These are phyloP conservation scores for Tautogolabrus adspersus DNA, from an alignment of 2,113 vertebrate genomes.

Conservation along the genomic window DNA sequence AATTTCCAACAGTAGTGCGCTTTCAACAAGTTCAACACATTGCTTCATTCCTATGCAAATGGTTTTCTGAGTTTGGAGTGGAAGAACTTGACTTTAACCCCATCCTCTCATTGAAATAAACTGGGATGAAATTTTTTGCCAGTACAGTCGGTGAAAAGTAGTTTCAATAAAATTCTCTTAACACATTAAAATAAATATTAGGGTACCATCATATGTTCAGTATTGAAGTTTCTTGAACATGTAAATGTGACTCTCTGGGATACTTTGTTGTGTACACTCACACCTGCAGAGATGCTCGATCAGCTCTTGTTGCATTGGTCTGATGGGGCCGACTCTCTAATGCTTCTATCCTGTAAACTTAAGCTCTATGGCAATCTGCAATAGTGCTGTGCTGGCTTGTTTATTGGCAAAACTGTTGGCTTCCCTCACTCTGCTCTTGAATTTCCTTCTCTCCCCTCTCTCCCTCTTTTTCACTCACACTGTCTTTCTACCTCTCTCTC, in stretches of 20 bases:
- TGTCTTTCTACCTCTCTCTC: not conserved
- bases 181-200: no score
- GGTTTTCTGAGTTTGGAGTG: no score
- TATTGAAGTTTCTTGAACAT: not conserved
- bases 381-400: slow-evolving; percentile 73
- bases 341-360: slow-evolving; percentile 67
- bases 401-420: slow-evolving; percentile 70
- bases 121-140: no score
- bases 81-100: no score
- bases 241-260: not conserved
- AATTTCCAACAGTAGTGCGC: no score
- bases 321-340: slow-evolving; percentile 59
- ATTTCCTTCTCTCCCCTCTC: not conserved
- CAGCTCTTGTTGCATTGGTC: slow-evolving; percentile 59
- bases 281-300: slow-evolving; percentile 54
- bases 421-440: slow-evolving; percentile 54
- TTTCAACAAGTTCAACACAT: no score
- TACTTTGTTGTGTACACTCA: not conserved
- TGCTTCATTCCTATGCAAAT: no score
- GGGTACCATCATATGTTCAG: not conserved
- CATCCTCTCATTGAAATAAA: no score
- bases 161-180: no score
- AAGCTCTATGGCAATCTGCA: slow-evolving; percentile 68
- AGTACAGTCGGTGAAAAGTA: no score
- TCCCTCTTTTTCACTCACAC: not conserved